These are phyloP conservation scores for Lepus americanus DNA, from an alignment of 2,113 vertebrate genomes.

Conservation along the genomic window DNA sequence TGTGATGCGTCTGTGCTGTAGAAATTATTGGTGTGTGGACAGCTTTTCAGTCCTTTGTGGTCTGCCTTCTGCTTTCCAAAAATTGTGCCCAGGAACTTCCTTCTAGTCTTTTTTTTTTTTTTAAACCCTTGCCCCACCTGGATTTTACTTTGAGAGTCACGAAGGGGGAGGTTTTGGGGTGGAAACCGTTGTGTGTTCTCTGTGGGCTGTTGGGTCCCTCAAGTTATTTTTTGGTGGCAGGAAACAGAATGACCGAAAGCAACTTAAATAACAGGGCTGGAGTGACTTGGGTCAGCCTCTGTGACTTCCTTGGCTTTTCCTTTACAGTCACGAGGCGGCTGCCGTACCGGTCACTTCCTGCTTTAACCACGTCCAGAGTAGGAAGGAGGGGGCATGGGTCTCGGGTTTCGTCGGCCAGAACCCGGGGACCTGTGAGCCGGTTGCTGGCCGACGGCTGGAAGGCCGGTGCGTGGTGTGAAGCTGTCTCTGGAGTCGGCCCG, in stretches of 20 bases:
- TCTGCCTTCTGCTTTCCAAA: too few relatives aligned
- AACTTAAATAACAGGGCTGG: not conserved
- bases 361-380: accelerated
- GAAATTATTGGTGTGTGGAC: not conserved
- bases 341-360: not conserved
- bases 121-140: not conserved
- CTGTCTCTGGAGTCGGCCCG: not conserved
- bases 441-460: accelerated
- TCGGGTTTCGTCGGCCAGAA: accelerated
- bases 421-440: too few relatives aligned
- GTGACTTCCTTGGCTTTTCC: not conserved
- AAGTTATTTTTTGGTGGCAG: not conserved
- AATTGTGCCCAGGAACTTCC: not conserved
- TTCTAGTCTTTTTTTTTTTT: not conserved
- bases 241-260: not conserved
- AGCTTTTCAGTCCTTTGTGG: not conserved
- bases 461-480: accelerated
- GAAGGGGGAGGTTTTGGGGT: not conserved
- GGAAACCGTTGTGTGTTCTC: accelerated
- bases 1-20: not conserved
- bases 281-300: not conserved
- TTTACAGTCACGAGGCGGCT: too few relatives aligned
- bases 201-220: not conserved
- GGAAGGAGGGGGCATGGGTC: not conserved
- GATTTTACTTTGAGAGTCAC: not conserved